Percentiles rank a stretch among this genome's conserved stretches.
phyloP scores from a whole-genome alignment of 2,113 vertebrate genomes.

The Mola mola region DNA sequence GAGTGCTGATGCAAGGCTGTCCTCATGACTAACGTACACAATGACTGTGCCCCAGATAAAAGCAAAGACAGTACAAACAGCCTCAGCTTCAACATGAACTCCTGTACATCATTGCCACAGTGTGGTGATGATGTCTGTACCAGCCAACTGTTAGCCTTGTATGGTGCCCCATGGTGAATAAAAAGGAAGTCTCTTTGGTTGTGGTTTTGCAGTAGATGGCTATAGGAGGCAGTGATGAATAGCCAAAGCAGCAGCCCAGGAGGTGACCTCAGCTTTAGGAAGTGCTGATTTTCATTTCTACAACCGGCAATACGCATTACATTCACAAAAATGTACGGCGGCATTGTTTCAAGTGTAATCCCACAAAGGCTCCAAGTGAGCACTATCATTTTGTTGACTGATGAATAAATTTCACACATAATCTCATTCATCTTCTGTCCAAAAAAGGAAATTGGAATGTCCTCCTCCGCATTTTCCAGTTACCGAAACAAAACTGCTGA shows the following conservation, averaged over 20 bases:
- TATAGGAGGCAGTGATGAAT: constrained; percentile 62
- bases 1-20: constrained; percentile 43
- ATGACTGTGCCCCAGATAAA: too few relatives aligned
- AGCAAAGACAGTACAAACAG: constrained; percentile 12
- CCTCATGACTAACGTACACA: constrained; percentile 35
- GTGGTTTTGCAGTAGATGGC: constrained; percentile 34
- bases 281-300: constrained; percentile 50
- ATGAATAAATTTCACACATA: too few relatives aligned
- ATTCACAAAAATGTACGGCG: too few relatives aligned
- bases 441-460: background rate
- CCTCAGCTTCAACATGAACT: background rate
- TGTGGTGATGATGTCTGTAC: constrained; percentile 30
- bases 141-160: constrained; percentile 69
- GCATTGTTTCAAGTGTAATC: too few relatives aligned
- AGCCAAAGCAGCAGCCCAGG: constrained; percentile 33
- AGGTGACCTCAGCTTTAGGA: constrained; percentile 29
- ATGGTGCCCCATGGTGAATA: constrained; percentile 54
- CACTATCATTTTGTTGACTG: too few relatives aligned
- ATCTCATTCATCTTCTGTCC: too few relatives aligned
- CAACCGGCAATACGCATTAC: background rate
- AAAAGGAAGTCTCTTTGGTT: constrained; percentile 59
- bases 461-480: constrained; percentile 66
- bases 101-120: background rate
- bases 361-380: too few relatives aligned
- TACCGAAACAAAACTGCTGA: constrained; percentile 44